Evolutionary conservation across 2,797 vertebrate genomes (phyloP), one percentile per base, ranked within the genome.

Genomic region (Staurois parvus): DNA sequence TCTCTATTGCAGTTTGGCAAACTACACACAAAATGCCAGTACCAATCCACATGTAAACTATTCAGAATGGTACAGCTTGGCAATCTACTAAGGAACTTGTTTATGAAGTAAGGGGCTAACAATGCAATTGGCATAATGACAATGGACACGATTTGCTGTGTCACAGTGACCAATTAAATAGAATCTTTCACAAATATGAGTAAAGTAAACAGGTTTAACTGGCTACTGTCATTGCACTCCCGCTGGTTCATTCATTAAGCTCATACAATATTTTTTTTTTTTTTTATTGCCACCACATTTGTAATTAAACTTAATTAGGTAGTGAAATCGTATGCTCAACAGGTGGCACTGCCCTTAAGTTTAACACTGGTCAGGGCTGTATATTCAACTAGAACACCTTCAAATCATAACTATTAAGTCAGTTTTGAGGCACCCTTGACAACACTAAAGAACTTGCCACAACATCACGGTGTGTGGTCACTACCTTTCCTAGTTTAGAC

Each of bases 401-500:
- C 11, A 59, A 2, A 52, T 15, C 15, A 76, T 17, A 52, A 45
- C 15, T 29, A 30, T 6, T 2, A 48, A 34, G 40, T 62, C n/a
- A 73, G n/a, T 48, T 32, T 48, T 15, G 59, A 34, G 81, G 40
- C 28, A 74, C 59, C 81, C 59, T 4, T 29, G 69, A 45, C 48
- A 40, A 48, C 29, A n/a, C 37, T 56, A 56, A 59, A 72, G 3
- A 24, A 93, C 90, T 75, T 89, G 88, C 85, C 89, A 30, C 62
- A 66, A n/a, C 2, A 29, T 45, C 42, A 3, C 13, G 29, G n/a
- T 32, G 17, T 78, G 21, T 24, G 21, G 52, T 59, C 21, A n/a
- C n/a, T 59, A 21, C 5, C 7, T 24, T 2, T 59, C 1, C 52
- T 59, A 59, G 52, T 52, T 52, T 3, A 52, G 15, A 76, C 88